Base-by-base conservation (phyloP, 1,140 invertebrate species). In the Diachasmimorpha longicaudata region DNA sequence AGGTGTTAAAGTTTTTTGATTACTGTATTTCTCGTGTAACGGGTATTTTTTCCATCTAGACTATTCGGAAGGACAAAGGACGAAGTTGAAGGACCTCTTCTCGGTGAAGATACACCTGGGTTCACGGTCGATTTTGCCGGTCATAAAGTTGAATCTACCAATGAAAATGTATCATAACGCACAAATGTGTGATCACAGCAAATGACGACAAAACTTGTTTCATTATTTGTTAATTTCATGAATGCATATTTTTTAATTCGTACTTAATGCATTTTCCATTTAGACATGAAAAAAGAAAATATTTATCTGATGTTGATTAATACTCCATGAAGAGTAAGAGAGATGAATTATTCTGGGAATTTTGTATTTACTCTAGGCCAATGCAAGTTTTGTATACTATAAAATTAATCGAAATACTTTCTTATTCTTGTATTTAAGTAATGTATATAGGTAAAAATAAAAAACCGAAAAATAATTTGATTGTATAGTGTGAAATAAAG, bases 1-100 rank as follows among this genome's bases (percentile, higher is more conserved):
- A 31, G 31, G 31, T 31, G 25, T 23, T 8, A 2, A 73, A 66
- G 42, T 10, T 3, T 19, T 63, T 16, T 39, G 9, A 19, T 39
- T 72, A 19, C 67, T 19, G n/a, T 52, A 4, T 39, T 36, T 31
- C n/a, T 23, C 36, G 16, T 31, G 4, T 14, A 70, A 19, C 16
- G 10, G 23, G 70, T 70, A 68, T 69, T 67, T 68, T 58, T 66
- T 37, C 67, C 46, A 80, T 80, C 11, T 79, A 88, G 87, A 74
- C 74, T 88, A 71, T 87, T 88, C 79, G 82, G 85, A 77, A 84
- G 78, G 73, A 72, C 83, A 19, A 88, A 85, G 78, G 81, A 83
- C 25, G 84, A 86, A 14, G 78, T 83, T 6, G 86, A 88, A 63
- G 85, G 84, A 31, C 78, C 82, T 37, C 81, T 88, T 36, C 81